Conservation (phyloP, 2,888 invertebrate genomes). For the Mactromeris polynyma region DNA sequence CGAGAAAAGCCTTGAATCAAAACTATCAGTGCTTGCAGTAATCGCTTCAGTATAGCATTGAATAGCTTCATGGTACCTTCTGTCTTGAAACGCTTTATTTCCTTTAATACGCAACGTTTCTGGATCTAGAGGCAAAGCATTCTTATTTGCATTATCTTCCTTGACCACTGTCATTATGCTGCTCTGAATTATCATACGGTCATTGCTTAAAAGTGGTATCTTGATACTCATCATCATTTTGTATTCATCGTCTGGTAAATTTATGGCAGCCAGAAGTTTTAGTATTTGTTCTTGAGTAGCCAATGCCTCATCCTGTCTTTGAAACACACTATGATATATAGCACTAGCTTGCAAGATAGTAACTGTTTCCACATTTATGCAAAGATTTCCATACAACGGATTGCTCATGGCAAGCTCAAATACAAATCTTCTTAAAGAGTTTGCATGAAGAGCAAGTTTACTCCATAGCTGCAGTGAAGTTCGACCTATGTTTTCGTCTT, state of each 20-base stretch:
- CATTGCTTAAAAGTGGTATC: slow-evolving; percentile 43
- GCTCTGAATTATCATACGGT: slow-evolving; percentile 26
- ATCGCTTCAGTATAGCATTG: slow-evolving; percentile 47
- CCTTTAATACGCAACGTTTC: slow-evolving; percentile 29
- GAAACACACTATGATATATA: slow-evolving; percentile 52
- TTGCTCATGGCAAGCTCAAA: not conserved
- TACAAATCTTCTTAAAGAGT: slow-evolving; percentile 14
- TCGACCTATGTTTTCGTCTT: slow-evolving; percentile 12
- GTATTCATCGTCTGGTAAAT: slow-evolving; percentile 29
- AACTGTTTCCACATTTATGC: slow-evolving; percentile 16
- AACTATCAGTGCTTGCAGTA: not conserved
- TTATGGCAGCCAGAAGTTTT: slow-evolving; percentile 26
- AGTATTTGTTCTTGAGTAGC: slow-evolving; percentile 51
- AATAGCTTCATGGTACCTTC: slow-evolving; percentile 41
- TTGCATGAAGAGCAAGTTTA: slow-evolving; percentile 42
- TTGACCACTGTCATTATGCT: not conserved
- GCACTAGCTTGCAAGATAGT: slow-evolving; percentile 44
- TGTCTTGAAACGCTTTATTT: slow-evolving; percentile 38
- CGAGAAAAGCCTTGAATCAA: slow-evolving; percentile 8
- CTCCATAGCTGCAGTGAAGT: slow-evolving; percentile 50
- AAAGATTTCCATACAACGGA: not conserved
- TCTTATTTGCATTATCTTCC: not conserved
- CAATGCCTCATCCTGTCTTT: slow-evolving; percentile 55
- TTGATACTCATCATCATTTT: slow-evolving; percentile 33
- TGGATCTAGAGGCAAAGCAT: not conserved